Base-by-base conservation (phyloP, 2,113 vertebrate genomes). In the Origma solitaria region DNA sequence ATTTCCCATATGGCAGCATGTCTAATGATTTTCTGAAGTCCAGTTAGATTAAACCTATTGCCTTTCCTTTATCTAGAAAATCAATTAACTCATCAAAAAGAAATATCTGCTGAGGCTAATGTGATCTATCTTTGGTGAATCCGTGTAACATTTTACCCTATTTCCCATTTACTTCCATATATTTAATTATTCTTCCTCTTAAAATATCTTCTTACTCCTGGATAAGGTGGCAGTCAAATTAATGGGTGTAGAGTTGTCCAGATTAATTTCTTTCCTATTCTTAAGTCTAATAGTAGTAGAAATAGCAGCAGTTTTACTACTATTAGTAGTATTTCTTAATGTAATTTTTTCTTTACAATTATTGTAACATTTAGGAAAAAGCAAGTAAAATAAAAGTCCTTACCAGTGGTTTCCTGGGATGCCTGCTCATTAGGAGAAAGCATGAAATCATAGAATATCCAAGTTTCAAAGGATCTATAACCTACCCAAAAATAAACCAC, bases 1-100 rank as follows among this genome's bases (percentile, higher is more conserved):
- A 79, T 93, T 93, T 95, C n/a, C 85, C 70, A 69, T 56, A 87
- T 40, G 53, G 50, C 30, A 87, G 69, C 20, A 10, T 60, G 45
- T 90, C 69, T 90, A 60, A 69, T 79, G 22, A 76, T 82, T 79
- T 90, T 69, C 87, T 82, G 49, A 89, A 72, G 75, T 93, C 82
- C 70, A 65, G 73, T 79, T 82, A 82, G 27, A 87, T 79, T 79
- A 95, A 84, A 89, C 3, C 9, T 76, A 64, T 76, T 88, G 44
- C 37, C 53, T 72, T 87, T 68, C 28, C 57, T 87, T 93, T 90
- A 64, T 65, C 85, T 92, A 57, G 82, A 94, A 94, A 91, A 88
- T 94, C 86, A 94, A 88, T 82, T 85, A 93, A 69, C 44, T 94
- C 84, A 85, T 82, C 64, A 78, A 85, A 90, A 75, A 76, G 49